Percentiles rank a stretch among this genome's conserved stretches.
Evolutionary conservation across 1,140 invertebrate species (phyloP).

Genomic region (Idris sp.): DNA sequence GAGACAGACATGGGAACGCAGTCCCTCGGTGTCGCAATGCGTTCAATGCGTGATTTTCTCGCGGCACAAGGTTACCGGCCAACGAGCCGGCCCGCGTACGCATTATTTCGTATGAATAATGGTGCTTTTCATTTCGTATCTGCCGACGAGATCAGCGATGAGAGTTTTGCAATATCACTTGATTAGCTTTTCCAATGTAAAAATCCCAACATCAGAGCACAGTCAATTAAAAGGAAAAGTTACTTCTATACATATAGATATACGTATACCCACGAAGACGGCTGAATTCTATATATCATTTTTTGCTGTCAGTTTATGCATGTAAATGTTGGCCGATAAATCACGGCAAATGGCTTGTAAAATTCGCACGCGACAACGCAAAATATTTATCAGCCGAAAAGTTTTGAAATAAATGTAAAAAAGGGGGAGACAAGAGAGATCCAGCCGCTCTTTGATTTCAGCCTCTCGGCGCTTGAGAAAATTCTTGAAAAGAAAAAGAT

Average conservation of each 20-base stretch:
- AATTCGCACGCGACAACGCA: constrained; percentile 25
- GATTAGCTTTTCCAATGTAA: too few species aligned
- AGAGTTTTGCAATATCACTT: constrained; percentile 25
- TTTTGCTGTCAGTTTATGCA: too few species aligned
- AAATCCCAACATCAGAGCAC: too few species aligned
- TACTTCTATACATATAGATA: too few species aligned
- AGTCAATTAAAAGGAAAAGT: too few species aligned
- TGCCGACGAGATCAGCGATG: constrained; percentile 14
- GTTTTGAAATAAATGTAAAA: too few species aligned
- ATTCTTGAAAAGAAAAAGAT: constrained; percentile 49
- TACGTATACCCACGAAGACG: too few species aligned
- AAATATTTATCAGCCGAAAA: too few species aligned
- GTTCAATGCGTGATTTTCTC: constrained; percentile 45
- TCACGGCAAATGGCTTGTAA: constrained; percentile 20
- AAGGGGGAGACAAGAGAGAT: too few species aligned
- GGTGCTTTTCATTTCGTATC: constrained; percentile 43
- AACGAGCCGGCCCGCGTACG: constrained; percentile 16
- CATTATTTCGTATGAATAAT: constrained; percentile 54
- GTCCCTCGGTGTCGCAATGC: constrained; percentile 53
- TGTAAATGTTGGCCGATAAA: too few species aligned
- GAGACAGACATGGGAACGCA: constrained; percentile 57
- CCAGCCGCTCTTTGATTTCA: constrained; percentile 45
- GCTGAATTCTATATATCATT: too few species aligned
- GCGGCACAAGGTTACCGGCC: constrained; percentile 53
- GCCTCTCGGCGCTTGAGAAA: constrained; percentile 50